phyloP scores from a whole-genome alignment of 2,113 vertebrate species.

The Macrotus californicus region DNA sequence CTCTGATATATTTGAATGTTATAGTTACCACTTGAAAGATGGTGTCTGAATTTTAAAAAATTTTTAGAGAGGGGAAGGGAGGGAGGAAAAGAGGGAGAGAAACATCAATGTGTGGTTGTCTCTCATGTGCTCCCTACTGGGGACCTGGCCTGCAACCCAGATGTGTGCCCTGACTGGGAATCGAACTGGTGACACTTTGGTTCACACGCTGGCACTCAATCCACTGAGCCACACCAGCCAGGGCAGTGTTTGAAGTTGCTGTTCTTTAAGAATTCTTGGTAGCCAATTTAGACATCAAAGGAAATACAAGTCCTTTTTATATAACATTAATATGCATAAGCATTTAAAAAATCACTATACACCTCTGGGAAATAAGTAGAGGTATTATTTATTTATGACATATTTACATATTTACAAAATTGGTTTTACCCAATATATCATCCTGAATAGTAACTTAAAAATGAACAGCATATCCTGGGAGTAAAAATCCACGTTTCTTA shows the following conservation, averaged over 20 bases:
- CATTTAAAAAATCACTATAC: neutral
- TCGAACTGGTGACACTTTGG: too few species aligned
- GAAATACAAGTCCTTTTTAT: neutral
- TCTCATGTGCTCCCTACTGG: too few species aligned
- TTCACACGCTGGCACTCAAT: too few species aligned
- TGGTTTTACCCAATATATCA: slow-evolving; percentile 37
- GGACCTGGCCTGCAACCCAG: too few species aligned
- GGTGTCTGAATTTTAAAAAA: neutral
- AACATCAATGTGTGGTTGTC: too few species aligned
- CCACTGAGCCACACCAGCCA: too few species aligned
- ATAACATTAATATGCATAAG: neutral
- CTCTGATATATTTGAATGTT: neutral
- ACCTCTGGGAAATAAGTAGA: slow-evolving; percentile 24
- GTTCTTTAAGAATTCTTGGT: neutral
- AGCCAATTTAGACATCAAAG: neutral
- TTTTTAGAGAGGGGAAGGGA: too few species aligned
- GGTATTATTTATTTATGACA: slow-evolving; percentile 63
- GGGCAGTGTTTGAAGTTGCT: neutral
- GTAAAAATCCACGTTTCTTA: slow-evolving; percentile 36
- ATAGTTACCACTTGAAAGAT: neutral
- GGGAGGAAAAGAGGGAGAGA: too few species aligned
- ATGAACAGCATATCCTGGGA: slow-evolving; percentile 13
- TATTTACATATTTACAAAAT: slow-evolving; percentile 71
- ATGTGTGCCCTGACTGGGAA: too few species aligned
- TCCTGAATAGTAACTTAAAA: slow-evolving; percentile 36